Base-by-base conservation (phyloP, 2,888 invertebrate genomes). In the Pheosia tremula region DNA sequence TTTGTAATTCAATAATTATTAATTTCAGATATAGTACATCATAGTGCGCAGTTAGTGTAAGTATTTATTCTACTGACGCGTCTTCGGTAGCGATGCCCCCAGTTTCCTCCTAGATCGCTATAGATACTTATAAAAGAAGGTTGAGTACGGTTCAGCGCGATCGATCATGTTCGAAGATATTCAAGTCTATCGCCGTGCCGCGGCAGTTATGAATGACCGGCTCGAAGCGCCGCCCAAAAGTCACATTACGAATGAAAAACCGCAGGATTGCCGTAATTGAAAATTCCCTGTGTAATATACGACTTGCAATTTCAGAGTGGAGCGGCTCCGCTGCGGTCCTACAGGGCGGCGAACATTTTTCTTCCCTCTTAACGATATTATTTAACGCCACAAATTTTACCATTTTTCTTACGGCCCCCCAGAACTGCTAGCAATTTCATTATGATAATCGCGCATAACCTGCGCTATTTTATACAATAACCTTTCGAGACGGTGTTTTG, bases 171-270 rank as follows among this genome's bases (percentile, higher is more conserved):
- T 63, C 57, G 62, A 57, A 58, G 69, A 66, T 74, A 74, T 75
- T 45, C 56, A 64, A 59, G 61, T 75, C 71, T 67, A 68, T 74
- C 62, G 57, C 64, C 76, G 74, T 68, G 68, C 63, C 58, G 65
- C 77, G 81, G 82, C 81, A 83, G 85, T 85, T 89, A 91, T 89
- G 89, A 89, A 89, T 88, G 88, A 84, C 85, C 86, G 80, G 80
- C 84, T 82, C 84, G 85, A 85, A 88, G 82, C 88, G 83, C 80
- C 86, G 87, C 88, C 90, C 86, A 89, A 91, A 90, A 91, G 91
- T 93, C 91, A 89, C 91, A 91, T 93, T 91, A 91, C 87, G 87
- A 91, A 90, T 93, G 92, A 93, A 92, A 93, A 93, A 93, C 92
- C 93, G 89, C 92, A 77, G 89, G 90, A 91, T 92, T 91, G 90